phyloP scores from a whole-genome alignment of 2,888 invertebrate genomes.

The Caprella mutica region DNA sequence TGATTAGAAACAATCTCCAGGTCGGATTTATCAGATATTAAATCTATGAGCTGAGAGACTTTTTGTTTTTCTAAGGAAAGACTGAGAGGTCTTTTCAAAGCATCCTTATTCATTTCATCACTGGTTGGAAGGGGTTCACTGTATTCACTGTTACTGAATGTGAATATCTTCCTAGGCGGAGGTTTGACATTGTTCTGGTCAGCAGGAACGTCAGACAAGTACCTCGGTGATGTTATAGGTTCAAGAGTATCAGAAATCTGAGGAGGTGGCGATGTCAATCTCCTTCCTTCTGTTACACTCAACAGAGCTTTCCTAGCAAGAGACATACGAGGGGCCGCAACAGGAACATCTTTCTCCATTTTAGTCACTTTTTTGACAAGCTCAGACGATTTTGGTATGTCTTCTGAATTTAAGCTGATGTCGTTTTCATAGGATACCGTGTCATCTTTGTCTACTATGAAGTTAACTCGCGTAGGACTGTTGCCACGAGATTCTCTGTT shows the following conservation, averaged over 20 bases:
- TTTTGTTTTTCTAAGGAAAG: too few species aligned
- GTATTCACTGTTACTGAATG: background rate
- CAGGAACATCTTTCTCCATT: too few species aligned
- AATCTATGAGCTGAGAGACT: too few species aligned
- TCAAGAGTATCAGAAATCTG: background rate
- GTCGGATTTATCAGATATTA: too few species aligned
- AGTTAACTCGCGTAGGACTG: constrained; percentile 1
- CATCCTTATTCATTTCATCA: too few species aligned
- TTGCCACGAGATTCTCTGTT: too few species aligned
- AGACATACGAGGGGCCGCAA: too few species aligned
- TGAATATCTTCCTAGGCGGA: background rate
- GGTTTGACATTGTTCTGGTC: constrained; percentile 3
- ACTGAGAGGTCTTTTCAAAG: too few species aligned
- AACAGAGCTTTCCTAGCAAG: too few species aligned
- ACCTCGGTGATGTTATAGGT: background rate
- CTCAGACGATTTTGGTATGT: background rate
- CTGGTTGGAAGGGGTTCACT: background rate
- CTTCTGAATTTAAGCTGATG: background rate
- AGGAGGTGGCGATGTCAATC: background rate
- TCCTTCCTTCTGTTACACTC: too few species aligned
- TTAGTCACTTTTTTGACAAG: too few species aligned
- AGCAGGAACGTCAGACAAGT: background rate
- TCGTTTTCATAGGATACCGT: background rate
- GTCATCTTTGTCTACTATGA: background rate
- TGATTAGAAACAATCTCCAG: too few species aligned